Evolutionary conservation across 2,888 invertebrate species (phyloP).

Genomic region (Agriotes lineatus): DNA sequence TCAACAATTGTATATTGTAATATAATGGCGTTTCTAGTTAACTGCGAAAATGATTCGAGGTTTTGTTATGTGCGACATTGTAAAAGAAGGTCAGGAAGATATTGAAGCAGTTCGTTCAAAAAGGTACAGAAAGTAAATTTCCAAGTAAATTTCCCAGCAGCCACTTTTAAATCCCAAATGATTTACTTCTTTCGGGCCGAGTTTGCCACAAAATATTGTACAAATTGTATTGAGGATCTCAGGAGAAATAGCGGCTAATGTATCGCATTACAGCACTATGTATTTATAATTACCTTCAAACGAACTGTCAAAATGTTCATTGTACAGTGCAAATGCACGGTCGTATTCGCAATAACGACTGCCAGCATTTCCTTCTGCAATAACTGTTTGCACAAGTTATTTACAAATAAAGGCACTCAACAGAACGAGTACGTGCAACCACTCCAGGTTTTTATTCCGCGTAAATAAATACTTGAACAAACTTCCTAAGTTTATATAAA

Average conservation of each 20-base stretch:
- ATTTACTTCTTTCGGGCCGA: neutral
- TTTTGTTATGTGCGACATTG: neutral
- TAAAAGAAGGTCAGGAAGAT: constrained; percentile 2
- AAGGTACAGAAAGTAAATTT: constrained; percentile 7
- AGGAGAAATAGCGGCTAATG: no score
- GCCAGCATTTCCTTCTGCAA: no score
- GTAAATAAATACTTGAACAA: constrained; percentile 16
- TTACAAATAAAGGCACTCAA: constrained; percentile 3
- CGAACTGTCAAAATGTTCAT: no score
- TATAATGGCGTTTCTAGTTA: no score
- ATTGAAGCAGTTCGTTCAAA: neutral
- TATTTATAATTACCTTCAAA: no score
- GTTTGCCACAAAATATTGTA: neutral
- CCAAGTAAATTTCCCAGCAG: constrained; percentile 12
- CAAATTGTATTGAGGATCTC: no score
- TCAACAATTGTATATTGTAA: no score
- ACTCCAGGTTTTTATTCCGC: neutral
- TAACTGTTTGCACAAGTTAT: neutral
- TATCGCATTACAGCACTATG: no score
- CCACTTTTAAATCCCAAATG: constrained; percentile 11
- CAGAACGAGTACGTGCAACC: neutral
- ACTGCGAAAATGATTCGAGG: no score
- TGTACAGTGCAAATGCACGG: no score
- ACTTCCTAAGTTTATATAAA: neutral
- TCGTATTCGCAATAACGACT: no score